Evolutionary conservation across 2,113 vertebrate species (phyloP), one percentile per base, ranked within the genome.

Genomic region (Brienomyrus brachyistius): DNA sequence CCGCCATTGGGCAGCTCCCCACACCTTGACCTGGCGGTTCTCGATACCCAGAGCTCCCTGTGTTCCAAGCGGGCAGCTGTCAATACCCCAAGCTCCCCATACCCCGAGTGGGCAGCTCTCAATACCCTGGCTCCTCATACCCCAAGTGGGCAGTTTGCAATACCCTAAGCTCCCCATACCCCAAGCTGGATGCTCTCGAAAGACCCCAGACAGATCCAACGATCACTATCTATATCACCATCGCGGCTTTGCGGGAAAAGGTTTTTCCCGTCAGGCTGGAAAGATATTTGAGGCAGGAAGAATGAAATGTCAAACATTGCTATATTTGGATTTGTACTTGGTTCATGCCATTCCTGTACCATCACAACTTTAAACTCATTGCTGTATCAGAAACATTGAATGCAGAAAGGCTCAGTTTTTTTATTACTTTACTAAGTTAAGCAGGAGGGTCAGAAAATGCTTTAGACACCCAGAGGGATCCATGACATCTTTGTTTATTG

Each of bases 41-140:
- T 4, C 3, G 8, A 11, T 66, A 66, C n/a, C n/a, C n/a, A 2
- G 0, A 62, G 59, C 59, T 62, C 59, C 23, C 7, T 1, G 1
- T 23, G 9, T 21, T 7, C 7, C 0, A 21, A n/a, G 6, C 1
- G 0, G 21, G 23, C 2, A 4, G 59, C 2, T 62, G 8, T n/a
- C 8, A 0, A 62, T 62, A 62, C 23, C 23, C 56, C 2, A 2
- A 62, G 56, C 56, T 54, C 59, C 23, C 0, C 19, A n/a, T 62
- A n/a, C 7, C 56, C 7, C 0, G 7, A n/a, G 21, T 0, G 0
- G 4, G 51, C 0, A 3, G 52, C 17, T 59, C 56, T 2, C 1
- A 0, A 19, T 35, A 35, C 27, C 13, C 11, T 2, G 7, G 51
- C 51, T 35, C 11, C 27, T 0, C 66, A n/a, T 62, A 62, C 66